Percentiles rank a stretch among this genome's conserved stretches.
phyloP scores from a whole-genome alignment of 2,797 vertebrate species.

The Xyrichtys novacula region DNA sequence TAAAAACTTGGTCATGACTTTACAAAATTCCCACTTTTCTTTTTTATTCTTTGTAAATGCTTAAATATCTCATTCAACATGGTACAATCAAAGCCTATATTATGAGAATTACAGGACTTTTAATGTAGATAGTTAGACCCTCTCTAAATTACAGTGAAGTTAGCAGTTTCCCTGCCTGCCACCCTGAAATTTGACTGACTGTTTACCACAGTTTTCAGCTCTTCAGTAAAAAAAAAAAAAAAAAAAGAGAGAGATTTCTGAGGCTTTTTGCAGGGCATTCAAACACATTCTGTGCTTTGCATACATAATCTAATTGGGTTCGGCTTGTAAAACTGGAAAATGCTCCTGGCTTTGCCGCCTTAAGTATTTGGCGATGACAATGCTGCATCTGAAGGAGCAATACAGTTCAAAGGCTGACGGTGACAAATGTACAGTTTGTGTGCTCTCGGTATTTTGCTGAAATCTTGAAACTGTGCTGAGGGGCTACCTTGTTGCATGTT shows the following conservation, averaged over 20 bases:
- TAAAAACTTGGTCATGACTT: too few relatives aligned
- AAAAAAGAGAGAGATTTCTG: background rate
- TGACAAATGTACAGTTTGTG: background rate
- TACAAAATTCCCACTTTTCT: too few relatives aligned
- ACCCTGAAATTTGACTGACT: conserved; percentile 4
- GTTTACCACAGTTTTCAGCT: too few relatives aligned
- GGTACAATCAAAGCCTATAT: conserved; percentile 30
- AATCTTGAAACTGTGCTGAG: background rate
- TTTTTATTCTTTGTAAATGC: too few relatives aligned
- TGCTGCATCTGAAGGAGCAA: conserved; percentile 27
- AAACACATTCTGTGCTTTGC: conserved; percentile 17
- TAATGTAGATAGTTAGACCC: conserved; percentile 48
- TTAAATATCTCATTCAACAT: background rate
- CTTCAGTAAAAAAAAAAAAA: too few relatives aligned
- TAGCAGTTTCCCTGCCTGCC: conserved; percentile 4
- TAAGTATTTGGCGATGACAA: conserved; percentile 25
- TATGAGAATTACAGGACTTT: conserved; percentile 38
- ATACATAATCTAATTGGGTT: conserved; percentile 23
- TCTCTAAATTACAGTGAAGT: conserved; percentile 5
- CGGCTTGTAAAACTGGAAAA: conserved; percentile 22
- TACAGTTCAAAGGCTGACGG: conserved; percentile 11
- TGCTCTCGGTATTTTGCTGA: conserved; percentile 16
- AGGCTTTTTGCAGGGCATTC: background rate
- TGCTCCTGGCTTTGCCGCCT: conserved; percentile 15
- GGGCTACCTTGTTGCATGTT: background rate